Evolutionary conservation across 64 coral and sea anemone species (phyloP).

Genomic region (Orbicella faveolata): DNA sequence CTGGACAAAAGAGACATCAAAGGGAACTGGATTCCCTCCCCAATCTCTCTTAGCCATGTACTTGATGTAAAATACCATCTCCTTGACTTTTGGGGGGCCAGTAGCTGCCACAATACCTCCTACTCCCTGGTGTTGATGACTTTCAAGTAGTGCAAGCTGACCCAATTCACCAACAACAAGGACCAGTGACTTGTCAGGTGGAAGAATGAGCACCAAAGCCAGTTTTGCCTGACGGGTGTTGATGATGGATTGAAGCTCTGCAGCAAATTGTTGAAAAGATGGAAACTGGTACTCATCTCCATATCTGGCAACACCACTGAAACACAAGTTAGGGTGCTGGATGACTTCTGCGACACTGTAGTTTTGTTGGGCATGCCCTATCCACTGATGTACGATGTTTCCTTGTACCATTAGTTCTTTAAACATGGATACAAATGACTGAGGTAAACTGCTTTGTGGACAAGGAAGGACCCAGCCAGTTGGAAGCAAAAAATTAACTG

Average conservation of each 20-base stretch:
- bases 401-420: neutral
- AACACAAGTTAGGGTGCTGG: constrained; percentile 6
- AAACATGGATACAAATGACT: neutral
- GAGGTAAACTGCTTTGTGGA: neutral
- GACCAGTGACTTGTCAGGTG: constrained; percentile 37
- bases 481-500: neutral
- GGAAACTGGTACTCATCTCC: constrained; percentile 32
- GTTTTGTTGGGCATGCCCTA: neutral
- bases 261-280: constrained; percentile 3
- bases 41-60: neutral
- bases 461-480: constrained; percentile 16
- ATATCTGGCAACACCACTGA: constrained; percentile 1
- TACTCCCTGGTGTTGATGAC: constrained; percentile 4
- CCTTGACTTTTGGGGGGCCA: neutral
- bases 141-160: constrained; percentile 11
- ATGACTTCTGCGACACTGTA: constrained; percentile 38
- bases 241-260: neutral
- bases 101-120: constrained; percentile 20
- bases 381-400: neutral
- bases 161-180: neutral
- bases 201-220: neutral
- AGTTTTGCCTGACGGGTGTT: neutral
- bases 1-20: constrained; percentile 7
- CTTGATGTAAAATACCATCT: constrained; percentile 25
- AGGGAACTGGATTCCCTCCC: neutral